Evolutionary conservation across 1,140 invertebrate genomes (phyloP).

Genomic region (Drosophila miranda): DNA sequence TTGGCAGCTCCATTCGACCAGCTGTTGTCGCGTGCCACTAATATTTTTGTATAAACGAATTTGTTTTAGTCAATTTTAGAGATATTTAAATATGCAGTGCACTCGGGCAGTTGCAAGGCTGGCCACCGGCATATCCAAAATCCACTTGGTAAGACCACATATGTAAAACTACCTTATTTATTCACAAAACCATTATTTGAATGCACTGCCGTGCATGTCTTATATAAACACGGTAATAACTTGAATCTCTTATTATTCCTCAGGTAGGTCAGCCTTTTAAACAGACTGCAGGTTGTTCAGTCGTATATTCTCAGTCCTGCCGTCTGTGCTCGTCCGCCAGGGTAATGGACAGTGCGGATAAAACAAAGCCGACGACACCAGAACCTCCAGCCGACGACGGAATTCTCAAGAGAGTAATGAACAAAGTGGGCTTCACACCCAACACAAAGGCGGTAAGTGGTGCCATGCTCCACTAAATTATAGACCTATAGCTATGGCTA

Average conservation of each 20-base stretch:
- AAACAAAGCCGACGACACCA: constrained; percentile 38
- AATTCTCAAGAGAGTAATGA: constrained; percentile 74
- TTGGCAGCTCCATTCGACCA: constrained; percentile 40
- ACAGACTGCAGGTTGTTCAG: constrained; percentile 5
- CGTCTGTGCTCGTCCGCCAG: constrained; percentile 53
- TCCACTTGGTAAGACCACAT: constrained; percentile 28
- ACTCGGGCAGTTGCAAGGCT: constrained; percentile 52
- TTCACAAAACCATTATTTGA: neutral
- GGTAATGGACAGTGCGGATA: constrained; percentile 48
- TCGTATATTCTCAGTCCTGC: constrained; percentile 34
- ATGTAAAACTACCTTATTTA: neutral
- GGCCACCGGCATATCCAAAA: constrained; percentile 19
- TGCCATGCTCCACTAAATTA: too few relatives aligned
- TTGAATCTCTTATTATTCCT: constrained; percentile 16
- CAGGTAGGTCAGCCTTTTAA: constrained; percentile 35
- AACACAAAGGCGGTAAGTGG: constrained; percentile 70
- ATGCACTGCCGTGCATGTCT: constrained; percentile 37
- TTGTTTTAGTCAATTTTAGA: constrained; percentile 34
- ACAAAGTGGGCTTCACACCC: constrained; percentile 77
- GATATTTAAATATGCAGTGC: constrained; percentile 56
- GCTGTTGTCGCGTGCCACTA: constrained; percentile 49
- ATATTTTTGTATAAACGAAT: constrained; percentile 41
- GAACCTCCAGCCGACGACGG: constrained; percentile 39
- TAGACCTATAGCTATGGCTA: neutral
- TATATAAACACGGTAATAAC: constrained; percentile 57